These are phyloP conservation scores for Ptychodera flava DNA, from an alignment of 35 echinoderm and acorn worm species.

Conservation along the genomic window DNA sequence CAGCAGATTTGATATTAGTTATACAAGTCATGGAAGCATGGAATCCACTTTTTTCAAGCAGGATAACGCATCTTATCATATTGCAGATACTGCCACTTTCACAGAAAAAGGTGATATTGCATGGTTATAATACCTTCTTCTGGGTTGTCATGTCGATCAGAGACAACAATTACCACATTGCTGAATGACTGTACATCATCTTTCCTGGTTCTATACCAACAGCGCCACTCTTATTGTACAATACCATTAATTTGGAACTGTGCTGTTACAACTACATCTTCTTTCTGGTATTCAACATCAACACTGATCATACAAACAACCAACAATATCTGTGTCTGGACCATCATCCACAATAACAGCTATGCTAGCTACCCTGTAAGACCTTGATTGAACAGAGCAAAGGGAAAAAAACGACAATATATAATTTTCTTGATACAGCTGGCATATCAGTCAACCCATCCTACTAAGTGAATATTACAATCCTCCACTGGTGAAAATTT, in stretches of 20 bases:
- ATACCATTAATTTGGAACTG: conserved; percentile 26
- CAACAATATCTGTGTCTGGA: background rate
- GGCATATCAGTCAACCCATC: too few species aligned
- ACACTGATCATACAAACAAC: background rate
- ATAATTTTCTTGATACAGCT: too few species aligned
- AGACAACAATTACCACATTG: background rate
- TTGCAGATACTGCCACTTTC: too few species aligned
- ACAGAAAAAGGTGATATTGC: too few species aligned
- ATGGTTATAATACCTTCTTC: background rate
- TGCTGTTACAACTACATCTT: background rate
- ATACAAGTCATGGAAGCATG: too few species aligned
- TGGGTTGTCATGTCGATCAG: background rate
- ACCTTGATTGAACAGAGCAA: background rate
- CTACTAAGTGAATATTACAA: too few species aligned
- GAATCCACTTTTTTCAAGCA: too few species aligned
- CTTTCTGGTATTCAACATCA: conserved; percentile 36
- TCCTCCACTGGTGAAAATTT: too few species aligned
- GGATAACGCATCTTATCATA: too few species aligned
- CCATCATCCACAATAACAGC: conserved; percentile 31
- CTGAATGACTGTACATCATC: conserved; percentile 29
- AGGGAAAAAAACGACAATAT: background rate
- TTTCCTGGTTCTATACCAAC: conserved; percentile 29
- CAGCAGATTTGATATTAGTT: too few species aligned
- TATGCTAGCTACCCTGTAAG: background rate
- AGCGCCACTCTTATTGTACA: conserved; percentile 39